These are phyloP conservation scores for Litoditis marina DNA, from an alignment of 2,888 invertebrate species.

Conservation along the genomic window DNA sequence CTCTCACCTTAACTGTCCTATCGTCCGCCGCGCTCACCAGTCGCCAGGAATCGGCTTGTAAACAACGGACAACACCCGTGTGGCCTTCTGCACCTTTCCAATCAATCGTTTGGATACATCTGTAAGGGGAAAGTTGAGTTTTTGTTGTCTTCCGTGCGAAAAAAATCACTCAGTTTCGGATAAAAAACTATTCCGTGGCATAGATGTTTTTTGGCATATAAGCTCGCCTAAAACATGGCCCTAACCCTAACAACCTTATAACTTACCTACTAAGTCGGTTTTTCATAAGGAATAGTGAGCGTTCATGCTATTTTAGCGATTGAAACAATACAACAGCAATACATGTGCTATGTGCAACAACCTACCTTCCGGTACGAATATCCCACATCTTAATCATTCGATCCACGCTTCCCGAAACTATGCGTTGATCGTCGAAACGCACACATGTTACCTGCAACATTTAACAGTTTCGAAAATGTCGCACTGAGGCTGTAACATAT, in stretches of 20 bases:
- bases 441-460: slow-evolving; percentile 63
- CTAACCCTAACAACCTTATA: no score
- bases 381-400: slow-evolving; percentile 67
- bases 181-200: no score
- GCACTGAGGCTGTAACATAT: no score
- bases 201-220: no score
- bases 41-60: slow-evolving; percentile 66
- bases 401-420: slow-evolving; percentile 67
- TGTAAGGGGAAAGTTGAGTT: no score
- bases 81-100: slow-evolving; percentile 68
- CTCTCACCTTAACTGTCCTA: slow-evolving; percentile 66
- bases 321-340: background rate
- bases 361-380: slow-evolving; percentile 63
- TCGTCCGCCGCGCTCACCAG: slow-evolving; percentile 68
- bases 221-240: no score
- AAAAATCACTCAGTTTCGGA: slow-evolving; percentile 65
- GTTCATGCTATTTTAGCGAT: no score
- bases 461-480: background rate
- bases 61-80: slow-evolving; percentile 66
- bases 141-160: no score
- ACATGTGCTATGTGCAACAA: slow-evolving; percentile 41
- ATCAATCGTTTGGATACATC: slow-evolving; percentile 66
- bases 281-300: no score
- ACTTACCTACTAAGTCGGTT: no score
- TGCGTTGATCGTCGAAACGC: slow-evolving; percentile 64